Conservation (phyloP, 2,888 invertebrate genomes). For the Macrostomum cliftonense region DNA sequence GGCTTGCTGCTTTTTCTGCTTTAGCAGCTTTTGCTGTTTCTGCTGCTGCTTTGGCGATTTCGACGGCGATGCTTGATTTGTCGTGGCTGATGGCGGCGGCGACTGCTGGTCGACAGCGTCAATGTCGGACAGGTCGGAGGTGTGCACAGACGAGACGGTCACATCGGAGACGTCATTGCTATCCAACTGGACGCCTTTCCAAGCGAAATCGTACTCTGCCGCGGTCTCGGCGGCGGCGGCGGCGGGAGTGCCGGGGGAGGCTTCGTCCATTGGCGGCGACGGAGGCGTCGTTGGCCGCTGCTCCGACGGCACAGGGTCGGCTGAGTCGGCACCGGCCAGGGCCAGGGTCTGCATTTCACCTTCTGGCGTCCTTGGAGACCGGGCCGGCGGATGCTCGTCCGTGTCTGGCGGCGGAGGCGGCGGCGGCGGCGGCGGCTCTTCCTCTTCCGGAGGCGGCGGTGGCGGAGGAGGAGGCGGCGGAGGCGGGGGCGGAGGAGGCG, state of each 20-base stretch:
- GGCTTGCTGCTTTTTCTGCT: too few relatives aligned
- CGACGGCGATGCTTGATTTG: too few relatives aligned
- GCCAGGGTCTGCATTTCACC: too few relatives aligned
- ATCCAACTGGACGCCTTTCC: constrained; percentile 1
- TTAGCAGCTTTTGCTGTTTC: too few relatives aligned
- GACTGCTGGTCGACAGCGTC: constrained; percentile 21
- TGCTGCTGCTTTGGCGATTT: too few relatives aligned
- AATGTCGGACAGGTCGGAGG: constrained; percentile 38
- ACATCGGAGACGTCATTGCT: constrained; percentile 16
- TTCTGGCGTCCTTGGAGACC: too few relatives aligned
- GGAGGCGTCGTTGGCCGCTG: background rate
- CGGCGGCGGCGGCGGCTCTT: background rate
- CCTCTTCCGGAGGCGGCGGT: too few relatives aligned
- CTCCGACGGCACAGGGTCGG: background rate
- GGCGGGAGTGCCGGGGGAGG: constrained; percentile 1
- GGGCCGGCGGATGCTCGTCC: too few relatives aligned
- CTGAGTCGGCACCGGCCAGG: too few relatives aligned
- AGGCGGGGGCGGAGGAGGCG: too few relatives aligned
- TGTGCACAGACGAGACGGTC: constrained; percentile 37
- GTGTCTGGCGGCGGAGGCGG: background rate
- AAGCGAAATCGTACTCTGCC: background rate
- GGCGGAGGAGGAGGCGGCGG: too few relatives aligned
- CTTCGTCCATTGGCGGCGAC: background rate
- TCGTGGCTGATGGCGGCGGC: too few relatives aligned
- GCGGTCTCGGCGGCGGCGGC: background rate